Evolutionary conservation across 2,113 vertebrate species (phyloP), one percentile per base, ranked within the genome.

Genomic region (Tonatia bakeri): DNA sequence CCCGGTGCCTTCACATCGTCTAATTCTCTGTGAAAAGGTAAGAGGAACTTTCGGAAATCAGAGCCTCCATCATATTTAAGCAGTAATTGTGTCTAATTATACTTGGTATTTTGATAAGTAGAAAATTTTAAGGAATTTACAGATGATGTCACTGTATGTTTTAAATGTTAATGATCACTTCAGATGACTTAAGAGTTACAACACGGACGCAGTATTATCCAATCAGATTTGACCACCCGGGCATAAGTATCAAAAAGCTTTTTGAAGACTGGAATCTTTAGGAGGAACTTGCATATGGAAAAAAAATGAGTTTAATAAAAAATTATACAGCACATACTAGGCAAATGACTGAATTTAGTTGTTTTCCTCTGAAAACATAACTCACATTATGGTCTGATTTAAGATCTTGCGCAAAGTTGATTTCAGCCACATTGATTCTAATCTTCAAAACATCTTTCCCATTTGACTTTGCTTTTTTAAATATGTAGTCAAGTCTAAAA

Each of bases 111-210:
- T 90, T 79, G 52, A 83, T 80, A 89, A 91, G 36, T 16, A 84
- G 45, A 67, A 94, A 86, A n/a, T 28, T 59, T 67, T 90, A 76
- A 93, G 61, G 87, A 96, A 96, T 85, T 80, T 77, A 95, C 36
- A 92, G 79, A 92, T 79, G 28, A 54, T 31, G 5, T 80, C 88
- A 87, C 24, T 90, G 9, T 84, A 45, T 54, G 33, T 86, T 87
- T 92, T 80, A 90, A 90, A 91, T 79, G 72, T 83, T 84, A 84
- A 90, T 77, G 90, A 93, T 67, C 83, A 70, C 38, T 82, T 93
- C 17, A 36, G 14, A 67, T 64, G 14, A 54, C 17, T 90, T 76
- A 79, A 91, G 76, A 82, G 56, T 70, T 28, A 36, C 38, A 81
- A 92, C 16, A 73, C 20, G 59, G 15, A 81, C 26, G 26, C 12